Evolutionary conservation across 1,140 invertebrate genomes (phyloP).

Genomic region (Mactra quadrangularis): DNA sequence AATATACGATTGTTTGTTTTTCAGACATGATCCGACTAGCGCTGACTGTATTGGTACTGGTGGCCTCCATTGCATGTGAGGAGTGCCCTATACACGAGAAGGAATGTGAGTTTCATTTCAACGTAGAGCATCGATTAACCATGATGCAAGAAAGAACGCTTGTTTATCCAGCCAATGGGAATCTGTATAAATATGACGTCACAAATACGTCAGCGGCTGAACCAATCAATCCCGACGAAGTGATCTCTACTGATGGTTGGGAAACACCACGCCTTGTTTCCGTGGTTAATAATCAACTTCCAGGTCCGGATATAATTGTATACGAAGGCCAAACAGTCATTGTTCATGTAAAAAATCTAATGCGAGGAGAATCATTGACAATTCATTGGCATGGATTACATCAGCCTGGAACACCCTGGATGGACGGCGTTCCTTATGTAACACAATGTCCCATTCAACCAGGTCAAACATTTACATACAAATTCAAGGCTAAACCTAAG

Average conservation of each 20-base stretch:
- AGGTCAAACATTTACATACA: slow-evolving; percentile 93
- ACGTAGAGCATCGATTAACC: slow-evolving; percentile 66
- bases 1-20: too few relatives aligned
- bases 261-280: slow-evolving; percentile 64
- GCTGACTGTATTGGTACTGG: background rate
- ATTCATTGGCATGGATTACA: slow-evolving; percentile 95
- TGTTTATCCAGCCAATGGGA: slow-evolving; percentile 66
- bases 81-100: slow-evolving; percentile 58
- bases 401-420: slow-evolving; percentile 92
- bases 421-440: slow-evolving; percentile 95
- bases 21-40: too few relatives aligned
- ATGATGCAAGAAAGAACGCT: slow-evolving; percentile 69
- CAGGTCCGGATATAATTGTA: slow-evolving; percentile 86
- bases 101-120: slow-evolving; percentile 69
- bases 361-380: slow-evolving; percentile 91
- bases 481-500: slow-evolving; percentile 84
- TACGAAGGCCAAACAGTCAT: slow-evolving; percentile 93
- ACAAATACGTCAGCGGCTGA: slow-evolving; percentile 61
- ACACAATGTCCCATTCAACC: slow-evolving; percentile 95
- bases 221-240: slow-evolving; percentile 63
- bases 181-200: slow-evolving; percentile 73
- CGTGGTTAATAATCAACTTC: slow-evolving; percentile 75
- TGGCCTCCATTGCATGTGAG: background rate
- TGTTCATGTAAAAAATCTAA: slow-evolving; percentile 92
- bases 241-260: slow-evolving; percentile 78